These are phyloP conservation scores for Prochilodus magdalenae DNA, from an alignment of 2,113 vertebrate species.

Conservation along the genomic window DNA sequence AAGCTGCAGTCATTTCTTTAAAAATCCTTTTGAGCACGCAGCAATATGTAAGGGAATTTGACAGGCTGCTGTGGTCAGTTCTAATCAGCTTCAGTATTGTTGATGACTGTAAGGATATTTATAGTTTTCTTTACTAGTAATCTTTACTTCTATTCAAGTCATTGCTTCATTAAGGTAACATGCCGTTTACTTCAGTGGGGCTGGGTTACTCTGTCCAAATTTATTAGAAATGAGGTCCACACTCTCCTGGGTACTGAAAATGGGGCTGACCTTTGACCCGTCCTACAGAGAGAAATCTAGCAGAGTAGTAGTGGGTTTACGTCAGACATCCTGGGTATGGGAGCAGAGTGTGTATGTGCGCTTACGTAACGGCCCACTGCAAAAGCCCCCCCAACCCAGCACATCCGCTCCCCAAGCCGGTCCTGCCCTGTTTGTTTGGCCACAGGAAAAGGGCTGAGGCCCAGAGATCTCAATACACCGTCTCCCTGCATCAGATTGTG, in stretches of 20 bases:
- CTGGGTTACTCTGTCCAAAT: background rate
- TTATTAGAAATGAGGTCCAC: background rate
- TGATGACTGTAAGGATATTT: too few relatives aligned
- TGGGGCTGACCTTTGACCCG: constrained; percentile 1
- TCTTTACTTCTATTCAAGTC: background rate
- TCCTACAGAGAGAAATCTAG: background rate
- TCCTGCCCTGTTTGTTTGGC: constrained; percentile 74
- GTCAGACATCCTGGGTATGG: background rate
- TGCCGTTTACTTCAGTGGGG: background rate
- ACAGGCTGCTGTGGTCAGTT: too few relatives aligned
- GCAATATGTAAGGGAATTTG: too few relatives aligned
- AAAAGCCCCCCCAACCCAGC: constrained; percentile 17
- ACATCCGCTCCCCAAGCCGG: constrained; percentile 55
- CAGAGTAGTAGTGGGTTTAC: background rate
- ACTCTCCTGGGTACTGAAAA: background rate
- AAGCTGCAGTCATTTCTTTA: too few relatives aligned
- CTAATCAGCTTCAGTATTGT: too few relatives aligned
- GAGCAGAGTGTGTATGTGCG: background rate
- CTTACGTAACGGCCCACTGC: constrained; percentile 67
- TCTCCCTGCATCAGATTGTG: constrained; percentile 52
- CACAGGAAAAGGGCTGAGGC: constrained; percentile 77
- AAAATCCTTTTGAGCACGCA: too few relatives aligned
- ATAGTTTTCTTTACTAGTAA: too few relatives aligned
- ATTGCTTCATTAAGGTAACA: background rate
- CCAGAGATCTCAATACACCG: constrained; percentile 65